Evolutionary conservation across 2,888 invertebrate genomes (phyloP).

Genomic region (Eledona agricola): DNA sequence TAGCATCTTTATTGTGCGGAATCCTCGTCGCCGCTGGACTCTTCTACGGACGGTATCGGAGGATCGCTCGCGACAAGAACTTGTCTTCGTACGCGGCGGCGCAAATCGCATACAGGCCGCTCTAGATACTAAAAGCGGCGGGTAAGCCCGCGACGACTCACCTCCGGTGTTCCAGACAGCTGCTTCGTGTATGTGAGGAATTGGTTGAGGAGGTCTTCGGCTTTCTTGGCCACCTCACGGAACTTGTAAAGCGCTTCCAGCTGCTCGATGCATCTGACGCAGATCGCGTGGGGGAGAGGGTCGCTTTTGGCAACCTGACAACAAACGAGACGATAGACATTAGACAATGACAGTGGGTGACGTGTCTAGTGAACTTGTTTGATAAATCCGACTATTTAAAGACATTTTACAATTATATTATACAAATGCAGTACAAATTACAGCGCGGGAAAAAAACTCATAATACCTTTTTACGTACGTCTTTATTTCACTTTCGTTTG

Average conservation of each 20-base stretch:
- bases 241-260: slow-evolving; percentile 80
- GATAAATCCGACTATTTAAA: too few relatives aligned
- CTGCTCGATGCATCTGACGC: slow-evolving; percentile 79
- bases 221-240: slow-evolving; percentile 78
- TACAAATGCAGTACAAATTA: too few relatives aligned
- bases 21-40: slow-evolving; percentile 48
- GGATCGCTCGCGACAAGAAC: slow-evolving; percentile 45
- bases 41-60: slow-evolving; percentile 50
- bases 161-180: slow-evolving; percentile 72
- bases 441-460: too few relatives aligned
- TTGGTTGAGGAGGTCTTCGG: slow-evolving; percentile 78
- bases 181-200: slow-evolving; percentile 78
- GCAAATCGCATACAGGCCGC: slow-evolving; percentile 40
- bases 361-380: slow-evolving; percentile 1
- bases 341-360: not conserved
- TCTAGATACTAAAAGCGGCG: slow-evolving; percentile 5
- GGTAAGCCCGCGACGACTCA: slow-evolving; percentile 55
- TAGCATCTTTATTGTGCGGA: slow-evolving; percentile 47
- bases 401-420: too few relatives aligned
- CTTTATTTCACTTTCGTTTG: too few relatives aligned
- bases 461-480: too few relatives aligned
- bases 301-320: slow-evolving; percentile 79
- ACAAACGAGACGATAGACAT: slow-evolving; percentile 32
- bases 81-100: slow-evolving; percentile 51
- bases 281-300: slow-evolving; percentile 79